Conservation (phyloP, 2,113 vertebrate species). For the Vidua macroura region DNA sequence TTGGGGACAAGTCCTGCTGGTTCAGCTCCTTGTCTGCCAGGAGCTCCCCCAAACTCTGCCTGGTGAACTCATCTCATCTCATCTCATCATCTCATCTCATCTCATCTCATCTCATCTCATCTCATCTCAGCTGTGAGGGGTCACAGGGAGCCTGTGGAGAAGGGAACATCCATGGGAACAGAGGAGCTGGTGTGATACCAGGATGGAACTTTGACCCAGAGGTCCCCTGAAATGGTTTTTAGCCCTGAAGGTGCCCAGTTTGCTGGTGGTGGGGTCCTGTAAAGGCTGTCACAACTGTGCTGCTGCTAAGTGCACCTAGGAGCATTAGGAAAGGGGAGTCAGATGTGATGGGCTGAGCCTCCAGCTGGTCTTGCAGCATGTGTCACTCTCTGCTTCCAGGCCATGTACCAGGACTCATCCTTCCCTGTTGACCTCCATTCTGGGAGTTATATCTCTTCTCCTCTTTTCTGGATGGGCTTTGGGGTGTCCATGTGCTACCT, state of each 20-base stretch:
- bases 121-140: background rate
- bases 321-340: background rate
- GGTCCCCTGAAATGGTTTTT: background rate
- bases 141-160: background rate
- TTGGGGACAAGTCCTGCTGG: background rate
- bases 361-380: background rate
- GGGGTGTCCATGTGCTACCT: background rate
- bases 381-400: background rate
- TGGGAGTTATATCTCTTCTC: fast-evolving
- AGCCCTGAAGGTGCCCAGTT: background rate
- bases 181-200: background rate
- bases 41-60: background rate
- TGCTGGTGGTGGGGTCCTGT: background rate
- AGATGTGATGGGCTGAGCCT: background rate
- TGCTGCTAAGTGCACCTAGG: fast-evolving
- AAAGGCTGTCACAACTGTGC: background rate
- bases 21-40: background rate
- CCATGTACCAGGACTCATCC: fast-evolving
- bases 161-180: background rate
- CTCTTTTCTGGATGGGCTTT: background rate
- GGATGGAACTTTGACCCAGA: background rate
- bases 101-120: no score
- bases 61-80: fast-evolving
- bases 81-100: no score
- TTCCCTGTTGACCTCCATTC: background rate